Evolutionary conservation across 1,140 invertebrate genomes (phyloP).

Genomic region (Agraylea sexmaculata): DNA sequence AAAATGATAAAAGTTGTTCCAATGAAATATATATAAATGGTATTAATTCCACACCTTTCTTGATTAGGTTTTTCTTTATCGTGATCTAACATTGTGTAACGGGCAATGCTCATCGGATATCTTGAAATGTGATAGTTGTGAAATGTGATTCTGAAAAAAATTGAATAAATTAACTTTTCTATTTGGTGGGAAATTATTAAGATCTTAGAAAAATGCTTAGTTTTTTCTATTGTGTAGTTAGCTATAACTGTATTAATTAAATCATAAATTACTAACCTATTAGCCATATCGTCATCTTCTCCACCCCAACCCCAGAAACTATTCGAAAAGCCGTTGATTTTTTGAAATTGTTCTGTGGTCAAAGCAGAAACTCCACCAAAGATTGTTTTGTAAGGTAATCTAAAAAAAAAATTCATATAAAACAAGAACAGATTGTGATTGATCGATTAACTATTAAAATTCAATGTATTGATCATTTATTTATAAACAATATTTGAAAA

Average conservation of each 20-base stretch:
- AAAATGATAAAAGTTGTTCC: background rate
- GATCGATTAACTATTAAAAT: background rate
- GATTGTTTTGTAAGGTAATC: constrained; percentile 76
- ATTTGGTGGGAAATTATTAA: background rate
- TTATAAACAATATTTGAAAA: background rate
- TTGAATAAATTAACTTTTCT: constrained; percentile 1
- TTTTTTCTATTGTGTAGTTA: too few species aligned
- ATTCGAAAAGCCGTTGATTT: constrained; percentile 85
- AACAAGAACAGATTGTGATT: background rate
- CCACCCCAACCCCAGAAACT: constrained; percentile 89
- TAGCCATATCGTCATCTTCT: constrained; percentile 88
- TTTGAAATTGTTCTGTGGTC: constrained; percentile 64
- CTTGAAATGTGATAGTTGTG: constrained; percentile 71
- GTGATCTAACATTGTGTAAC: constrained; percentile 86
- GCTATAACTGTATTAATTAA: too few species aligned
- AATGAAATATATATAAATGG: background rate
- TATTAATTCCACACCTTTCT: constrained; percentile 50
- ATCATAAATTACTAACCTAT: too few species aligned
- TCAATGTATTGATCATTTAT: background rate
- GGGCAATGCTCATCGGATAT: constrained; percentile 74
- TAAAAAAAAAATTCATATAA: constrained; percentile 29
- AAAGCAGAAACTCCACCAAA: constrained; percentile 86
- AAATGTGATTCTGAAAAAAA: constrained; percentile 48
- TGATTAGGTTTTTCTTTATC: constrained; percentile 80
- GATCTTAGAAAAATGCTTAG: background rate